These are phyloP conservation scores for Drosophila aldrichi DNA, from an alignment of 2,888 invertebrate species.

Conservation along the genomic window DNA sequence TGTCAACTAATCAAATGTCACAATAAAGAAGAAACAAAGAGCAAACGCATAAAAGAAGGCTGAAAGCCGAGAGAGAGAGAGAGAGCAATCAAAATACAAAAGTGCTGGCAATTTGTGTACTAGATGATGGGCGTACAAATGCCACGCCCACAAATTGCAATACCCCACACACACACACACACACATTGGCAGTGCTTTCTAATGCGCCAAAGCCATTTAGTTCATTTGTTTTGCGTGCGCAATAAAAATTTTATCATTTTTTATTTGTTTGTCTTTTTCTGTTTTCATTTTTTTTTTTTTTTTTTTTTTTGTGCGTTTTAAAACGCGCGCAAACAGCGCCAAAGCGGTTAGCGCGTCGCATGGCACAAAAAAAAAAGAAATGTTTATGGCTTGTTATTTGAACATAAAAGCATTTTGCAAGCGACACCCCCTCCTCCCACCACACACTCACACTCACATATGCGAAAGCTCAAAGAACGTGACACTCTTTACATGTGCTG, in stretches of 20 bases:
- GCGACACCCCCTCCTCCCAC: background rate
- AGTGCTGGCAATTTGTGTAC: slow-evolving; percentile 70
- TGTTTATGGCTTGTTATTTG: slow-evolving; percentile 81
- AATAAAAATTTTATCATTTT: slow-evolving; percentile 79
- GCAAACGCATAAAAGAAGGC: slow-evolving; percentile 48
- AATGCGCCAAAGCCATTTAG: slow-evolving; percentile 75
- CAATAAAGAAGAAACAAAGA: slow-evolving; percentile 51
- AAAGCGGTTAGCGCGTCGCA: slow-evolving; percentile 49
- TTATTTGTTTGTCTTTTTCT: slow-evolving; percentile 62
- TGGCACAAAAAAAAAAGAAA: slow-evolving; percentile 51
- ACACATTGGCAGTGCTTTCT: slow-evolving; percentile 31
- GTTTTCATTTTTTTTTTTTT: too few relatives aligned
- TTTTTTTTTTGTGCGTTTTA: slow-evolving; percentile 45
- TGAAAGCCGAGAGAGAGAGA: slow-evolving; percentile 18
- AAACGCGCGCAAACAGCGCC: slow-evolving; percentile 72
- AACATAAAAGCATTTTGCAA: slow-evolving; percentile 72
- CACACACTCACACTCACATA: slow-evolving; percentile 4
- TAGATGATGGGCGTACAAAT: slow-evolving; percentile 44
- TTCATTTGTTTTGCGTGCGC: slow-evolving; percentile 80
- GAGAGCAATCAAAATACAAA: slow-evolving; percentile 72
- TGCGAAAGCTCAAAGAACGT: slow-evolving; percentile 48
- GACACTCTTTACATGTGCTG: slow-evolving; percentile 68
- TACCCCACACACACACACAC: too few relatives aligned
- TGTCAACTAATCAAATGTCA: slow-evolving; percentile 78
- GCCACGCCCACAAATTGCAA: slow-evolving; percentile 47